Percentiles rank a stretch among this genome's conserved stretches.
Evolutionary conservation across 2,888 invertebrate species (phyloP).

Genomic region (Euproctis similis): DNA sequence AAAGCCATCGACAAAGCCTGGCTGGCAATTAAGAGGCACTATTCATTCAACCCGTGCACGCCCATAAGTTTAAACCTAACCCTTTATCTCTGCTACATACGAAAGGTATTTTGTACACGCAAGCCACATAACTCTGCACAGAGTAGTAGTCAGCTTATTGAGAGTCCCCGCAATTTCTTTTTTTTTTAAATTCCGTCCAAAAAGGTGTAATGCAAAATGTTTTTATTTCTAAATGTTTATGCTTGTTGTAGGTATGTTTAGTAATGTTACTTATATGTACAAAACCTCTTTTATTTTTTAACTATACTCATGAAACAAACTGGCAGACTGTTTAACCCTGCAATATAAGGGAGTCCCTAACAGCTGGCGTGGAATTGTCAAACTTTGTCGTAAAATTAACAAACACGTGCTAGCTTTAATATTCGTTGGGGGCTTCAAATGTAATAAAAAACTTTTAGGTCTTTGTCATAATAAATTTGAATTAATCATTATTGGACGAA

Average conservation of each 20-base stretch:
- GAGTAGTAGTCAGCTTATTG: constrained; percentile 19
- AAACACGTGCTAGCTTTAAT: constrained; percentile 18
- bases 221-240: no score
- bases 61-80: constrained; percentile 26
- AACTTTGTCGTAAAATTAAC: constrained; percentile 19
- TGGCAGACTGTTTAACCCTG: no score
- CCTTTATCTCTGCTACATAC: constrained; percentile 22
- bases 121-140: constrained; percentile 18
- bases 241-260: not conserved
- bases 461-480: constrained; percentile 15
- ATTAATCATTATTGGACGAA: constrained; percentile 14
- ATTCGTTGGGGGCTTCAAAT: constrained; percentile 24
- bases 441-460: constrained; percentile 23
- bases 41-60: constrained; percentile 27
- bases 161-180: no score
- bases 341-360: no score
- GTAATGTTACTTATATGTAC: constrained; percentile 4
- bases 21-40: constrained; percentile 32
- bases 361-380: constrained; percentile 17
- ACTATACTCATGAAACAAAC: no score
- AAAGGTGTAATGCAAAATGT: constrained; percentile 3
- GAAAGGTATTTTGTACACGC: constrained; percentile 23
- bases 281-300: constrained; percentile 4
- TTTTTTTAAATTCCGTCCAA: constrained; percentile 6
- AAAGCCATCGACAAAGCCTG: constrained; percentile 26